Evolutionary conservation across 2,797 vertebrate genomes (phyloP).

Genomic region (Furcifer pardalis): DNA sequence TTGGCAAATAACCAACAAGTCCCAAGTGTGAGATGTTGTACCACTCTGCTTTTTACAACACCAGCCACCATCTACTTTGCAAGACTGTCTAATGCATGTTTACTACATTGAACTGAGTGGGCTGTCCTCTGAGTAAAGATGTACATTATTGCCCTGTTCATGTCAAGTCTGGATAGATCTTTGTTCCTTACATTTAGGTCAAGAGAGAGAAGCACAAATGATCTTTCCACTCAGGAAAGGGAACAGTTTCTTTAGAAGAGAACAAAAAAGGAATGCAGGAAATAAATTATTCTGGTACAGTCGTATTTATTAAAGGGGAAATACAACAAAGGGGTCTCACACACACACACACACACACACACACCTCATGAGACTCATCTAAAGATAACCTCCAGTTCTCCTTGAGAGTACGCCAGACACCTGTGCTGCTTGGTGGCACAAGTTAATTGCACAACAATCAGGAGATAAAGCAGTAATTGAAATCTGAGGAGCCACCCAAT

Average conservation of each 20-base stretch:
- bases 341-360: not conserved
- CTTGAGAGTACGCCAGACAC: constrained; percentile 10
- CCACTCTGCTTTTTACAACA: not conserved
- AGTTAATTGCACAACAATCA: constrained; percentile 36
- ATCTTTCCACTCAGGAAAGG: constrained; percentile 13
- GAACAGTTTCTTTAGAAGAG: not conserved
- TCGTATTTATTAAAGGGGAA: constrained; percentile 28
- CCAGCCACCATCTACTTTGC: not conserved
- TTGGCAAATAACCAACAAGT: not conserved
- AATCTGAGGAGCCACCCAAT: constrained; percentile 27
- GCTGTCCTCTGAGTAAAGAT: not conserved
- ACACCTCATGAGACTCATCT: not conserved
- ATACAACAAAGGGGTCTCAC: constrained; percentile 18
- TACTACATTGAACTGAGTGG: too few relatives aligned
- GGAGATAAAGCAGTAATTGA: constrained; percentile 45
- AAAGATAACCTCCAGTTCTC: constrained; percentile 23
- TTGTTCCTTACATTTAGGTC: not conserved
- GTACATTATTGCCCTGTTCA: too few relatives aligned
- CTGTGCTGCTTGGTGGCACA: not conserved
- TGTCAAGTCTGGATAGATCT: not conserved
- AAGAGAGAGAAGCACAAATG: not conserved
- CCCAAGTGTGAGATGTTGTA: not conserved
- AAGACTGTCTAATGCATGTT: not conserved
- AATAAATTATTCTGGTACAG: not conserved
- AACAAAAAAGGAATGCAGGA: not conserved